Evolutionary conservation across 2,888 invertebrate genomes (phyloP).

Genomic region (Nemotelus nigrinus): DNA sequence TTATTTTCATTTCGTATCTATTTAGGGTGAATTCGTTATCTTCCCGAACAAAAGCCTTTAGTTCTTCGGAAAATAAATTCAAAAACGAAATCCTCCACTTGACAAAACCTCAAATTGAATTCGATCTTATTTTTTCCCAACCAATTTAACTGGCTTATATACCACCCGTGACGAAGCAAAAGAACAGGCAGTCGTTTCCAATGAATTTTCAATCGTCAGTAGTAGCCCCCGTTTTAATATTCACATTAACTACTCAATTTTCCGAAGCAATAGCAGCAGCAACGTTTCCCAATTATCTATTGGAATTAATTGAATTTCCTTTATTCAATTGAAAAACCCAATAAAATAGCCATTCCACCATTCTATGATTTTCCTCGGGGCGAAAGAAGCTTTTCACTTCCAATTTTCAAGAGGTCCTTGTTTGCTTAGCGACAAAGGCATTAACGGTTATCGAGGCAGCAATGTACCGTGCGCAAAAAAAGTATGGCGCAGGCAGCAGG

Average conservation of each 20-base stretch:
- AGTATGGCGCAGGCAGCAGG: background rate
- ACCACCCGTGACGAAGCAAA: background rate
- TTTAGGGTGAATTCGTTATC: too few species aligned
- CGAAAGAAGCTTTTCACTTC: constrained; percentile 35
- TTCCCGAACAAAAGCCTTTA: too few species aligned
- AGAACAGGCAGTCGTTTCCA: background rate
- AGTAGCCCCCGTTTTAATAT: constrained; percentile 24
- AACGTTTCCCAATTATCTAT: constrained; percentile 47
- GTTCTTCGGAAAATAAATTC: too few species aligned
- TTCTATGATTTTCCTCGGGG: background rate
- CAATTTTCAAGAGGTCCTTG: constrained; percentile 37
- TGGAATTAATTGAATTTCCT: constrained; percentile 51
- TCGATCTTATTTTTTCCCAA: background rate
- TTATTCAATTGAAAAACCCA: constrained; percentile 35
- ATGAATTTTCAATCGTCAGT: constrained; percentile 16
- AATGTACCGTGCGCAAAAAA: background rate
- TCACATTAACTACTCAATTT: constrained; percentile 44
- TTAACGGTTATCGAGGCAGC: background rate
- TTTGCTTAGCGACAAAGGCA: background rate
- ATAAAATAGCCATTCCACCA: constrained; percentile 13
- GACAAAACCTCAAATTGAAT: constrained; percentile 35
- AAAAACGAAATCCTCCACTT: background rate
- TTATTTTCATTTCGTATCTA: too few species aligned
- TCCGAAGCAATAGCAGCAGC: background rate
- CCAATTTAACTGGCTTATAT: background rate